Percentiles rank a stretch among this genome's conserved stretches.
phyloP scores from a whole-genome alignment of 2,888 invertebrate species.

The Cheilosia variabilis region DNA sequence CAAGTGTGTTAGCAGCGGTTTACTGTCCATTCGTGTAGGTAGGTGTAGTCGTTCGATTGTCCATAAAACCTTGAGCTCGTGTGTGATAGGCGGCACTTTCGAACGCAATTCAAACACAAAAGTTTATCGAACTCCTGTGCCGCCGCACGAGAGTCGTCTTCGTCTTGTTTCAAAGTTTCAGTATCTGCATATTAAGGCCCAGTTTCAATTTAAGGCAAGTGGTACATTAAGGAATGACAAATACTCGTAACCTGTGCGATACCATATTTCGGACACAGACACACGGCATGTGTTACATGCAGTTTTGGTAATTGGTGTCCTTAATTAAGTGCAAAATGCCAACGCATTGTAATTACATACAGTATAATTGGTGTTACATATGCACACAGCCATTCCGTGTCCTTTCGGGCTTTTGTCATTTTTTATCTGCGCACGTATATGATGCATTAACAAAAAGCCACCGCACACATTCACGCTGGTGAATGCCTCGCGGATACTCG shows the following conservation, averaged over 20 bases:
- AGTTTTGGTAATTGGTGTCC: constrained; percentile 16
- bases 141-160: too few relatives aligned
- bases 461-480: neutral
- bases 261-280: neutral
- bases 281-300: neutral
- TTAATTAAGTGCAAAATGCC: constrained; percentile 56
- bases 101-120: too few relatives aligned
- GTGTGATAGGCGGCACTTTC: neutral
- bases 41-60: constrained; percentile 39
- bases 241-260: neutral
- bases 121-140: too few relatives aligned
- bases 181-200: too few relatives aligned
- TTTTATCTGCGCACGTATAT: neutral
- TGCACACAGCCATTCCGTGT: neutral
- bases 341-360: constrained; percentile 28
- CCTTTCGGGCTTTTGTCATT: neutral
- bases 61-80: constrained; percentile 30
- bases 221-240: too few relatives aligned
- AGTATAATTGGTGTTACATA: constrained; percentile 25
- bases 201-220: too few relatives aligned
- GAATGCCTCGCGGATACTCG: neutral
- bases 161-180: too few relatives aligned
- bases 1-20: constrained; percentile 33
- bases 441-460: neutral
- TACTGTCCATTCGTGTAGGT: constrained; percentile 1